Conservation (phyloP, 2,888 invertebrate genomes). For the Agonopterix subpropinquella region DNA sequence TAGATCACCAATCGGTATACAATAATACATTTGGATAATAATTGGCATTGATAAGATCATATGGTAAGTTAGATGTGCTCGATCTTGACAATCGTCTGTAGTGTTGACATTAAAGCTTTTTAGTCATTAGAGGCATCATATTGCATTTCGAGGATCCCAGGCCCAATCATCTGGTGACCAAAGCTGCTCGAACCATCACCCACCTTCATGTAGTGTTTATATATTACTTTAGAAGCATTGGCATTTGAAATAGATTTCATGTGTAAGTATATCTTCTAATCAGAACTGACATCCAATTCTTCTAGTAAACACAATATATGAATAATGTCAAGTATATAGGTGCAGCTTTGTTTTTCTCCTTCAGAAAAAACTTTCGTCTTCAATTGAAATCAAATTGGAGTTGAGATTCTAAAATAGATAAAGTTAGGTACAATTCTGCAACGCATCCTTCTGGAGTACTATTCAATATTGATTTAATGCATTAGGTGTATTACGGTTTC, state of each 20-base stretch:
- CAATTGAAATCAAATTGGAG: too few species aligned
- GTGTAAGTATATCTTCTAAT: slow-evolving; percentile 33
- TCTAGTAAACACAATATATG: too few species aligned
- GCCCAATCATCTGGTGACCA: slow-evolving; percentile 44
- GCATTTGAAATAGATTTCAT: slow-evolving; percentile 43
- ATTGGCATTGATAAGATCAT: slow-evolving; percentile 54
- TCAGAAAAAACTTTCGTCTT: too few species aligned
- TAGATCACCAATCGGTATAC: slow-evolving; percentile 36
- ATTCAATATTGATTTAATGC: too few species aligned
- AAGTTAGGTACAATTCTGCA: too few species aligned
- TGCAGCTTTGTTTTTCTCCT: too few species aligned
- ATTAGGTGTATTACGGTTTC: too few species aligned
- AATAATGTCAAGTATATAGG: too few species aligned
- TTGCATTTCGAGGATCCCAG: slow-evolving; percentile 51
- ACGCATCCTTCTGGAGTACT: too few species aligned
- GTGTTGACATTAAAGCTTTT: slow-evolving; percentile 57
- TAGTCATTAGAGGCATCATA: slow-evolving; percentile 65
- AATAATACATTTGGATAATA: slow-evolving; percentile 51
- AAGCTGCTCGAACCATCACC: slow-evolving; percentile 41
- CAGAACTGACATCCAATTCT: slow-evolving; percentile 6
- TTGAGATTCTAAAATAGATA: too few species aligned
- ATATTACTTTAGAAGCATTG: slow-evolving; percentile 41
- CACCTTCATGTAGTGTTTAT: slow-evolving; percentile 57
- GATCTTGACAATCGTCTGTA: slow-evolving; percentile 49
- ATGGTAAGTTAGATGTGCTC: slow-evolving; percentile 69